Conservation (phyloP, 2,797 vertebrate genomes). For the Chromis chromis region DNA sequence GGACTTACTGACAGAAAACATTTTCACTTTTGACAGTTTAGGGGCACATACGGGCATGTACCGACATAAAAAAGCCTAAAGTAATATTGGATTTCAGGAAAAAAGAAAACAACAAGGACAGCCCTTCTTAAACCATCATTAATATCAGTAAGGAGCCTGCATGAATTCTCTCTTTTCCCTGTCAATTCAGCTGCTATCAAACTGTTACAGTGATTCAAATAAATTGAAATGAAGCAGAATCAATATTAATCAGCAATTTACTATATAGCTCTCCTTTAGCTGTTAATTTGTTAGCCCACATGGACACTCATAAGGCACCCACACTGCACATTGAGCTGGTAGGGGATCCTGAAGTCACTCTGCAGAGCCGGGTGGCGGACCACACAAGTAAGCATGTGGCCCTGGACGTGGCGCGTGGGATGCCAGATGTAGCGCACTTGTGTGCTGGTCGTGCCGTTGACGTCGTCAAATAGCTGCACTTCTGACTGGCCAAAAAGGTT, state of each 20-base stretch:
- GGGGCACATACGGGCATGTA: conserved; percentile 4
- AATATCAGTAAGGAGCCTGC: conserved; percentile 8
- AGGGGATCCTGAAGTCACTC: conserved; percentile 90
- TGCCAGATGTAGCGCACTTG: conserved; percentile 91
- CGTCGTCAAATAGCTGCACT: conserved; percentile 86
- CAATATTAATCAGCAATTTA: conserved; percentile 3
- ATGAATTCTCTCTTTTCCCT: not conserved
- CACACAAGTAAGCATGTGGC: conserved; percentile 91
- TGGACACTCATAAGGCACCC: conserved; percentile 74
- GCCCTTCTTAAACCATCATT: conserved; percentile 12
- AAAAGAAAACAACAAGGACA: conserved; percentile 20
- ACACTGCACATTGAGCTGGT: conserved; percentile 95
- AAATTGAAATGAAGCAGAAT: not conserved
- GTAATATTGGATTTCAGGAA: conserved; percentile 3
- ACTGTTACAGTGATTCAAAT: conserved; percentile 29
- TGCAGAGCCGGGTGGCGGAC: conserved; percentile 94
- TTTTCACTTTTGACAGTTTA: conserved; percentile 38
- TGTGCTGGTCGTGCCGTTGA: conserved; percentile 94
- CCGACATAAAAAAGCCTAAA: conserved; percentile 6
- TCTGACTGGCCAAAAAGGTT: conserved; percentile 91
- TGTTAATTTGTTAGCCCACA: conserved; percentile 11
- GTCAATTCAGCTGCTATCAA: conserved; percentile 32
- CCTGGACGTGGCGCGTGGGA: conserved; percentile 92
- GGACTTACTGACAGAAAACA: conserved; percentile 18
- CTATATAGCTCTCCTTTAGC: not conserved